phyloP scores from a whole-genome alignment of 37 sponge, comb jelly and placozoan species.

The Beroe ovata region DNA sequence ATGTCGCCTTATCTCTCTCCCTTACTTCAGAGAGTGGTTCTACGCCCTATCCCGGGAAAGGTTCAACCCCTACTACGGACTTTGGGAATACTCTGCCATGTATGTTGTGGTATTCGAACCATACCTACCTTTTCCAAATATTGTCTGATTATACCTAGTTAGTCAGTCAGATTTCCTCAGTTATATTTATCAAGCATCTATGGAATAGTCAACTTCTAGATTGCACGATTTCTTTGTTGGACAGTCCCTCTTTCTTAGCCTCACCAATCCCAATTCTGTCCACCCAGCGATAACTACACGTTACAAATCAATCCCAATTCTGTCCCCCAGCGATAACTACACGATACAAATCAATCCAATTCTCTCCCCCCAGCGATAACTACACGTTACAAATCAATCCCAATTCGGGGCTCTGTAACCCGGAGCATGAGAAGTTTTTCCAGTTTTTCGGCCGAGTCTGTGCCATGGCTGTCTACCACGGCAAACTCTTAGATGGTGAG shows the following conservation, averaged over 20 bases:
- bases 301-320: conserved; percentile 98
- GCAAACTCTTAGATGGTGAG: conserved; percentile 94
- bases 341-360: conserved; percentile 97
- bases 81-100: conserved; percentile 96
- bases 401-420: conserved; percentile 88
- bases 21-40: conserved; percentile 92
- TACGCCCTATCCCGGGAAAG: conserved; percentile 91
- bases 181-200: no score
- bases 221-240: no score
- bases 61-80: conserved; percentile 98
- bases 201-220: no score
- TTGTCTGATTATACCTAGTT: no score
- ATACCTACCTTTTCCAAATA: no score
- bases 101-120: conserved; percentile 39
- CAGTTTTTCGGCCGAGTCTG: conserved; percentile 89
- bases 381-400: conserved; percentile 99
- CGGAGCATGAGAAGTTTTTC: conserved; percentile 89
- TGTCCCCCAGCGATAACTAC: conserved; percentile 97
- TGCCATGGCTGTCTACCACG: conserved; percentile 97
- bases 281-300: conserved; percentile 99
- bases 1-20: neutral
- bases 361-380: conserved; percentile 99
- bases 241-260: no score
- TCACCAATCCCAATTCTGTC: no score
- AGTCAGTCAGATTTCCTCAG: no score